Conservation (phyloP, 2,888 invertebrate species). For the Latrodectus elegans region DNA sequence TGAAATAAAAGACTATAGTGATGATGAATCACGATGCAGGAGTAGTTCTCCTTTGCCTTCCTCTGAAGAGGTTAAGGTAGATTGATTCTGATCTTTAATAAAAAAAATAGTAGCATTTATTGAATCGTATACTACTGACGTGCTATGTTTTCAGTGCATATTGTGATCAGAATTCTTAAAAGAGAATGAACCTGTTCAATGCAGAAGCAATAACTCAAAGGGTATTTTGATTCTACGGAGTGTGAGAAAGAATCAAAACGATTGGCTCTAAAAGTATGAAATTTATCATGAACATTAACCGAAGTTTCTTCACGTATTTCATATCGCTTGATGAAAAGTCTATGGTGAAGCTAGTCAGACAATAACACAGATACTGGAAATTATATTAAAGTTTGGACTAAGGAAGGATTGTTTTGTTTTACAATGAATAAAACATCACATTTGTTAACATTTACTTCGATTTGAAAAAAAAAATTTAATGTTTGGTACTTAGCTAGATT, state of each 20-base stretch:
- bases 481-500: no score
- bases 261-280: background rate
- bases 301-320: background rate
- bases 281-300: background rate
- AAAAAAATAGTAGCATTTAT: background rate
- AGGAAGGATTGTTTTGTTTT: background rate
- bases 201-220: slow-evolving; percentile 17
- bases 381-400: background rate
- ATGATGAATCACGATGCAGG: slow-evolving; percentile 44
- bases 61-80: slow-evolving; percentile 57
- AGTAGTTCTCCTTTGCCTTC: slow-evolving; percentile 41
- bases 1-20: slow-evolving; percentile 58
- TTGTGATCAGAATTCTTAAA: slow-evolving; percentile 10
- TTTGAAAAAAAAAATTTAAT: no score
- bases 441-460: no score
- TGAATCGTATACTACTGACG: no score
- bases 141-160: slow-evolving; percentile 13
- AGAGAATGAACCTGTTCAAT: slow-evolving; percentile 15
- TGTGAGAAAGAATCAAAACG: no score
- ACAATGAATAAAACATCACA: no score
- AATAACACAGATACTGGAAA: slow-evolving; percentile 6
- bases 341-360: slow-evolving; percentile 59
- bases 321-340: slow-evolving; percentile 13
- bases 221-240: background rate
- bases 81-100: slow-evolving; percentile 27